A percentile compares a stretch with the other conserved stretches of the same genome.
phyloP scores from a whole-genome alignment of 2,113 vertebrate genomes.

The Sorex fumeus region DNA sequence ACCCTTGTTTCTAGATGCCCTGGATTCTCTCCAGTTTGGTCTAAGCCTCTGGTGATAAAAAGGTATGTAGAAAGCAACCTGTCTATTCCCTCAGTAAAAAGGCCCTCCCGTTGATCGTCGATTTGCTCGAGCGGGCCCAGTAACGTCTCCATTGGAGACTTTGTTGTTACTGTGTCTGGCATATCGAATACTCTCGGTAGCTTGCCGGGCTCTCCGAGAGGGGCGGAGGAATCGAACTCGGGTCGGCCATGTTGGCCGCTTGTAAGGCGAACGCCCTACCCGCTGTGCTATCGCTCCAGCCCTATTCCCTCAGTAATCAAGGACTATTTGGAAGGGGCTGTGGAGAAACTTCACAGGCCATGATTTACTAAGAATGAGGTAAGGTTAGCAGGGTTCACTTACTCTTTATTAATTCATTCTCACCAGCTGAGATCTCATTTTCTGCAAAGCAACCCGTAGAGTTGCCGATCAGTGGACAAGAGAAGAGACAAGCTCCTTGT shows the following conservation, averaged over 20 bases:
- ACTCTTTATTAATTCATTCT: constrained; percentile 73
- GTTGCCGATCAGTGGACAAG: background rate
- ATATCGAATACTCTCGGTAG: too few relatives aligned
- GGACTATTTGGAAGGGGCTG: background rate
- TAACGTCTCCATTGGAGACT: too few relatives aligned
- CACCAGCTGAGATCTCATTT: constrained; percentile 73
- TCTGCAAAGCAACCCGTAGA: constrained; percentile 6
- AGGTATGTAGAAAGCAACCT: background rate
- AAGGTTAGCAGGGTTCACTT: constrained; percentile 44
- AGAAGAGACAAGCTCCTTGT: background rate
- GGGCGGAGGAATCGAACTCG: too few relatives aligned
- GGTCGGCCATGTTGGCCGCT: too few relatives aligned
- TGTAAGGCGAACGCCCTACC: too few relatives aligned
- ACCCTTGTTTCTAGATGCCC: background rate
- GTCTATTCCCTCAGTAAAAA: background rate
- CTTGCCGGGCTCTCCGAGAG: too few relatives aligned
- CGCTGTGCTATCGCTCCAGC: too few relatives aligned
- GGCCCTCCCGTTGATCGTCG: too few relatives aligned
- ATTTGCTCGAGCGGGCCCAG: too few relatives aligned
- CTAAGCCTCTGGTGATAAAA: background rate
- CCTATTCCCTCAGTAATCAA: background rate
- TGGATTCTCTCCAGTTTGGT: background rate
- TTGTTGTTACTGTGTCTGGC: too few relatives aligned
- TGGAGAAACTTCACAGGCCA: background rate
- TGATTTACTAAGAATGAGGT: constrained; percentile 18